Percentiles rank a stretch among this genome's conserved stretches.
phyloP scores from a whole-genome alignment of 2,797 vertebrate genomes.

The Chiloscyllium punctatum region DNA sequence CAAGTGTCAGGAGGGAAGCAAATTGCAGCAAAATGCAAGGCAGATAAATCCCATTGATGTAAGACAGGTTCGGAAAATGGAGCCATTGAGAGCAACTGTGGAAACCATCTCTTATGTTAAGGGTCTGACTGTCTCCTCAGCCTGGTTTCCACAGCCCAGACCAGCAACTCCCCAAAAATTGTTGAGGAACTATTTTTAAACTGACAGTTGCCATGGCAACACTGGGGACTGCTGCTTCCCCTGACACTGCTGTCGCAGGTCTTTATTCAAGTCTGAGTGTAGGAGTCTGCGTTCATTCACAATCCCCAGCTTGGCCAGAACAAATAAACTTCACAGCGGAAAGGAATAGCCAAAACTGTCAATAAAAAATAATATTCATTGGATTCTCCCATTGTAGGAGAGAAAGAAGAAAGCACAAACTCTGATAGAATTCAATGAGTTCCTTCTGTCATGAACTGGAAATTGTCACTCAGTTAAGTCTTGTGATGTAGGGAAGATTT shows the following conservation, averaged over 20 bases:
- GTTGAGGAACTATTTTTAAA: conserved; percentile 52
- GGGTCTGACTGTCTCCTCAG: conserved; percentile 16
- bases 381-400: neutral
- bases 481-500: neutral
- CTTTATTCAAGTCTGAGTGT: neutral
- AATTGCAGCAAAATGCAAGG: neutral
- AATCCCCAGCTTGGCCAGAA: conserved; percentile 6
- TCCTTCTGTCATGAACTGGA: neutral
- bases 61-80: neutral
- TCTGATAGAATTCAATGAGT: neutral
- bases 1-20: neutral
- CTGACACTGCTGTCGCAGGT: conserved; percentile 41
- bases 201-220: conserved; percentile 52
- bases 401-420: neutral
- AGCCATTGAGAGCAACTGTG: conserved; percentile 22
- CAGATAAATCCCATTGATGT: neutral
- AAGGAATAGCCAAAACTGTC: neutral
- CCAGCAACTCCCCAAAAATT: conserved; percentile 33
- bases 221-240: conserved; percentile 40
- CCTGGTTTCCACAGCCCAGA: neutral
- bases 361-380: neutral
- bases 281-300: neutral
- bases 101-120: conserved; percentile 43
- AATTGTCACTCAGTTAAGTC: neutral
- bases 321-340: neutral